Percentiles rank a stretch among this genome's conserved stretches.
Conservation (phyloP, 2,113 vertebrate species). For the Myiozetetes cayanensis region DNA sequence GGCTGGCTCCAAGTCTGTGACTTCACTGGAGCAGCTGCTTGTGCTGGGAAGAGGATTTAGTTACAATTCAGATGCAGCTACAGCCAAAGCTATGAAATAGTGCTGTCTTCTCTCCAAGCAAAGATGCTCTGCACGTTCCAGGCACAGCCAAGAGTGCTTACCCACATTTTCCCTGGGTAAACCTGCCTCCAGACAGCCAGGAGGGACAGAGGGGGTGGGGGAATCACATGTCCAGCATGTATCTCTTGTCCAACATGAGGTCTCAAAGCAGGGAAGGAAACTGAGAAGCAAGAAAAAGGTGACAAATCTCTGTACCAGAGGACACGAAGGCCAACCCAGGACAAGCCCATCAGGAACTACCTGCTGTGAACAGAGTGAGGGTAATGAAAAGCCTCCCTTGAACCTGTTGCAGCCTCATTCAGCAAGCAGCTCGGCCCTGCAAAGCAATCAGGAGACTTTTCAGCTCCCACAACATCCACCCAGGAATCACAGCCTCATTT, state of each 20-base stretch:
- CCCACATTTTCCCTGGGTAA: not conserved
- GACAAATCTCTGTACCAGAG: not conserved
- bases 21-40: conserved; percentile 27
- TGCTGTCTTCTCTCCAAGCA: not conserved
- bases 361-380: not conserved
- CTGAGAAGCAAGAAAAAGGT: not conserved
- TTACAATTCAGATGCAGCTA: not conserved
- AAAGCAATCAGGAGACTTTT: not conserved
- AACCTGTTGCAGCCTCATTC: not conserved
- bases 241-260: not conserved
- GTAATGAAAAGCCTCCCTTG: not conserved
- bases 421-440: not conserved
- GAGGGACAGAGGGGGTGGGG: not conserved
- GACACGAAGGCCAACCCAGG: not conserved
- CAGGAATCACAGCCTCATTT: not conserved
- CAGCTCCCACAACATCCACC: not conserved
- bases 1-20: not conserved
- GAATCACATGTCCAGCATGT: not conserved
- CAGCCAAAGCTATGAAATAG: not conserved
- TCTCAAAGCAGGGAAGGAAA: not conserved
- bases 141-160: not conserved
- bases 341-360: not conserved
- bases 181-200: not conserved
- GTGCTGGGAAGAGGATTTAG: not conserved
- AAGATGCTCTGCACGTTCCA: not conserved